Conservation (phyloP, 2,797 vertebrate species). For the Triplophysa bombifrons region DNA sequence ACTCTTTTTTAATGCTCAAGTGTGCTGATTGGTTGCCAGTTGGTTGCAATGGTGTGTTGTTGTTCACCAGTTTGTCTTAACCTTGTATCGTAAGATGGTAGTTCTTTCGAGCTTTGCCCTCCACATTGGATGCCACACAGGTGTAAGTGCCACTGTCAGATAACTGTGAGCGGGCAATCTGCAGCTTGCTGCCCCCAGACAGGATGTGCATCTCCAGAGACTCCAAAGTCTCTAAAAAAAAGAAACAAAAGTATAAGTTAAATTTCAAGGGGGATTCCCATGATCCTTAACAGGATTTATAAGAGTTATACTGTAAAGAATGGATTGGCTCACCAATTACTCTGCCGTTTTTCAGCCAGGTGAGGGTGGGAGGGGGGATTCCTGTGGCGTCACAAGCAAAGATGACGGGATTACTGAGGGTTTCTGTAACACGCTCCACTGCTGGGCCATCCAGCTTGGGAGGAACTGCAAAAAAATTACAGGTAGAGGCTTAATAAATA, state of each 20-base stretch:
- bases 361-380: constrained; percentile 87
- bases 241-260: background rate
- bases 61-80: constrained; percentile 57
- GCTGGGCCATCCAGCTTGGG: constrained; percentile 87
- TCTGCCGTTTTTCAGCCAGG: constrained; percentile 88
- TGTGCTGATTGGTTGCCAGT: background rate
- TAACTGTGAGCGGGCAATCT: constrained; percentile 86
- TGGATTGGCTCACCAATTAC: constrained; percentile 78
- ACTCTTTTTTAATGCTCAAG: background rate
- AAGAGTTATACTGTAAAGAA: background rate
- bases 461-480: constrained; percentile 76
- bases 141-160: constrained; percentile 87
- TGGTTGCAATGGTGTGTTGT: too few relatives aligned
- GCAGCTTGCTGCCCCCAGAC: constrained; percentile 90
- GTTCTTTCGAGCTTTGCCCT: constrained; percentile 88
- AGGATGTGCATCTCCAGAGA: constrained; percentile 92
- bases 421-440: constrained; percentile 81
- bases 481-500: background rate
- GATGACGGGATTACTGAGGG: constrained; percentile 85
- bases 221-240: constrained; percentile 81
- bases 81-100: constrained; percentile 89
- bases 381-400: constrained; percentile 90
- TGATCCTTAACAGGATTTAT: background rate
- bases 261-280: background rate
- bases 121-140: constrained; percentile 88